phyloP scores from a whole-genome alignment of 2,113 vertebrate genomes.

The Cranoglanis bouderius region DNA sequence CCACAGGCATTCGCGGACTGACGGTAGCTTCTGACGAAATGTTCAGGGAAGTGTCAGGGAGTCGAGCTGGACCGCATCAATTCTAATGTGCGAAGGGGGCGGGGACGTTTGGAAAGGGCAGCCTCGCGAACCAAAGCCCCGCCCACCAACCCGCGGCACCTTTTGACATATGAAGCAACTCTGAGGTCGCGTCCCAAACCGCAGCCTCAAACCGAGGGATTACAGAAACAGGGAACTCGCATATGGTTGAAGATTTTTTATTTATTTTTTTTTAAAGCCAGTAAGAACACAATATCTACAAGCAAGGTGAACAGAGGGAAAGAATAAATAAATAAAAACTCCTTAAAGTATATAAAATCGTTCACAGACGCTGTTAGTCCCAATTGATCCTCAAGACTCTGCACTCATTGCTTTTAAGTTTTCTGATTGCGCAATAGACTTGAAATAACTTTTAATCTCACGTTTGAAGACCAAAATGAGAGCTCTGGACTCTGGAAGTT shows the following conservation, averaged over 20 bases:
- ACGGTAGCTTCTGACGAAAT: not conserved
- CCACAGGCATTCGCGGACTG: conserved; percentile 11
- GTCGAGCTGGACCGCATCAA: conserved; percentile 3
- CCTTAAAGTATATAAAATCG: too few relatives aligned
- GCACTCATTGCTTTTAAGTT: too few relatives aligned
- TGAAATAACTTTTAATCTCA: too few relatives aligned
- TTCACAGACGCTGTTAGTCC: too few relatives aligned
- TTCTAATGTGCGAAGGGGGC: conserved; percentile 12
- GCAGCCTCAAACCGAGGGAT: not conserved
- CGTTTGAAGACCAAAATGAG: too few relatives aligned
- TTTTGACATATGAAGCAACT: conserved; percentile 5
- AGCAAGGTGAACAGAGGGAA: too few relatives aligned
- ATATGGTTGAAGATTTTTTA: not conserved
- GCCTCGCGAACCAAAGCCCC: not conserved
- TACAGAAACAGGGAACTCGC: not conserved
- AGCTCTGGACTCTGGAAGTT: too few relatives aligned
- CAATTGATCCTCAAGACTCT: too few relatives aligned
- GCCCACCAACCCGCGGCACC: not conserved
- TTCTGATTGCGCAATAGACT: too few relatives aligned
- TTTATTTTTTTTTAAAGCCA: too few relatives aligned
- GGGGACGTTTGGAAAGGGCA: not conserved
- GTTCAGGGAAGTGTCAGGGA: conserved; percentile 18
- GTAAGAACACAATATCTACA: too few relatives aligned
- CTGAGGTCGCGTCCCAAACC: conserved; percentile 5
- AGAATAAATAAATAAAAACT: too few relatives aligned